These are phyloP conservation scores for Drosophila sproati DNA, from an alignment of 1,140 invertebrate genomes.

Conservation along the genomic window DNA sequence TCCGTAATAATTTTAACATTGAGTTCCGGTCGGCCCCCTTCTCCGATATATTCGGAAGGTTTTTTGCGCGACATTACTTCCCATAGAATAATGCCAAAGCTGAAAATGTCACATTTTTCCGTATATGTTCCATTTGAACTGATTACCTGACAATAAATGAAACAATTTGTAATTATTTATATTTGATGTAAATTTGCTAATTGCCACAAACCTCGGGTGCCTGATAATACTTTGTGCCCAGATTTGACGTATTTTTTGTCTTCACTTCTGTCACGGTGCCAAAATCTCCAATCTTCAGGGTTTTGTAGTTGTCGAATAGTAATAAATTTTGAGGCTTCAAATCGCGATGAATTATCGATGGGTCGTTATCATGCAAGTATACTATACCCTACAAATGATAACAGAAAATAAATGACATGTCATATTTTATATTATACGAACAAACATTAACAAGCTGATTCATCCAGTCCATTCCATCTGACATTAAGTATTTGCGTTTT, in stretches of 20 bases:
- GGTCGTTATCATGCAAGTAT: constrained; percentile 17
- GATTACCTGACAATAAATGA: too few relatives aligned
- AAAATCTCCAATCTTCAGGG: constrained; percentile 14
- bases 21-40: too few relatives aligned
- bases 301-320: not conserved
- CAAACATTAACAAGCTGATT: constrained; percentile 5
- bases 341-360: constrained; percentile 23
- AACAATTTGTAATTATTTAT: too few relatives aligned
- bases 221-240: not conserved
- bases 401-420: not conserved
- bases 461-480: constrained; percentile 7
- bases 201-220: constrained; percentile 32
- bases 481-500: not conserved
- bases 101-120: too few relatives aligned
- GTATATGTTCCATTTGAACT: too few relatives aligned
- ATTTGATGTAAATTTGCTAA: too few relatives aligned
- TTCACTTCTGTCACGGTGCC: not conserved
- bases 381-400: not conserved
- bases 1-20: too few relatives aligned
- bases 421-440: not conserved
- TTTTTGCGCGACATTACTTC: too few relatives aligned
- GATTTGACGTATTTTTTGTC: accelerated
- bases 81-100: too few relatives aligned
- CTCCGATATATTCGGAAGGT: too few relatives aligned
- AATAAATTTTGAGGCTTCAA: constrained; percentile 7